These are phyloP conservation scores for Cancer borealis DNA, from an alignment of 2,888 invertebrate species.

Conservation along the genomic window DNA sequence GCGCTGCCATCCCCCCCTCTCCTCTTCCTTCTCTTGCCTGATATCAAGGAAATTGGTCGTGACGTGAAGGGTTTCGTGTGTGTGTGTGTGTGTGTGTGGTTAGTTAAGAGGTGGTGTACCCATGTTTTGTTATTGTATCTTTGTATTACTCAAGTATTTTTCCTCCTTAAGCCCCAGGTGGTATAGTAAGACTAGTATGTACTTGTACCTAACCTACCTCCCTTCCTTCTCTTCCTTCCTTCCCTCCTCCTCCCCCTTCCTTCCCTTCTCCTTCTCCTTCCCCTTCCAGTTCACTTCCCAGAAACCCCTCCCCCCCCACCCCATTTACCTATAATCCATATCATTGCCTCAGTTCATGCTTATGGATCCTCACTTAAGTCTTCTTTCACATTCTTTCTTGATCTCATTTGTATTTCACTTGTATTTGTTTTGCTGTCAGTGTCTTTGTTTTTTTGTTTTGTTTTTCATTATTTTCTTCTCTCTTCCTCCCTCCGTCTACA, in stretches of 20 bases:
- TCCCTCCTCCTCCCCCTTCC: neutral
- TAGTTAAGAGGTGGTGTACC: too few species aligned
- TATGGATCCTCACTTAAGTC: neutral
- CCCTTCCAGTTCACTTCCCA: neutral
- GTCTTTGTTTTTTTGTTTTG: neutral
- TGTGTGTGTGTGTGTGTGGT: neutral
- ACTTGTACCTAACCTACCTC: neutral
- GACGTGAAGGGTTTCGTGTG: constrained; percentile 19
- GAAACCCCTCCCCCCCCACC: neutral
- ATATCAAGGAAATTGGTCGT: constrained; percentile 24
- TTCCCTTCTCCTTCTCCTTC: too few species aligned
- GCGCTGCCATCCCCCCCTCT: neutral
- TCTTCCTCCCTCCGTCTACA: neutral
- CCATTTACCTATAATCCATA: constrained; percentile 20
- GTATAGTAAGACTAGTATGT: neutral
- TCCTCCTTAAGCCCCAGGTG: neutral
- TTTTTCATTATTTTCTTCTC: neutral
- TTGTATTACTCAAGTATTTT: neutral
- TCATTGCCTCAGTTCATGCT: neutral
- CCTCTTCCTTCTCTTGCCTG: constrained; percentile 24
- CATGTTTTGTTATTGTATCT: neutral
- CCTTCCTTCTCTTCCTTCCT: too few species aligned
- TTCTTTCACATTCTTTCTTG: neutral
- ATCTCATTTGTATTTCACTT: neutral
- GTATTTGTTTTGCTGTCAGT: neutral